Evolutionary conservation across 2,888 invertebrate genomes (phyloP), one percentile per base, ranked within the genome.

Genomic region (Troilus luridus): DNA sequence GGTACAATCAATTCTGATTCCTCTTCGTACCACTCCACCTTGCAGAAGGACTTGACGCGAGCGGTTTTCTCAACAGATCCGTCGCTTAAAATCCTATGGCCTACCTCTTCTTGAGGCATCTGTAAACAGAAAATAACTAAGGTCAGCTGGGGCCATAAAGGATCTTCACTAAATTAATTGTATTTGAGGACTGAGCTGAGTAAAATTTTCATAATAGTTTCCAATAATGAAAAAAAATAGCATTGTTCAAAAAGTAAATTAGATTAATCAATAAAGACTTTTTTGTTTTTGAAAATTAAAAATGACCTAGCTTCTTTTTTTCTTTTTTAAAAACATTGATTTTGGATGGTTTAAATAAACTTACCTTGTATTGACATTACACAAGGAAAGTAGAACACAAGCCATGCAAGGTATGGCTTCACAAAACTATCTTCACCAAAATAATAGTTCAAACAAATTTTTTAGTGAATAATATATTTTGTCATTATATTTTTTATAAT

Each of bases 1-100:
- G 93, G 93, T 62, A 93, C 92, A 60, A 93, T 92, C 59, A 96
- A 94, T 93, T 96, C 95, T 10, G 95, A 95, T 27, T 96, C 95
- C 92, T 95, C 95, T 91, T 95, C 95, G 93, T 96, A 96, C 95
- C 96, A 96, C 93, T 96, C 96, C 11, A 96, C 95, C 95, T 96
- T 96, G 93, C 96, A 96, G 72, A 96, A 95, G 62, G 96, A 95
- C 92, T 94, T 95, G 72, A 96, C 95, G 93, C 95, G 95, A 12
- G 96, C 95, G 93, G 95, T 95, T 94, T 96, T 96, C 93, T 96
- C 96, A 93, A 96, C 93, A 56, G 92, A 92, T 88, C 94, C 94
- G 92, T 94, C 93, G 91, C 94, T 93, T 85, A 93, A 93, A 88
- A 94, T 93, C 92, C 93, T 93, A 93, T 94, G 94, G 93, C 94